Evolutionary conservation across 2,113 vertebrate genomes (phyloP).

Genomic region (Rhinogobius similis): DNA sequence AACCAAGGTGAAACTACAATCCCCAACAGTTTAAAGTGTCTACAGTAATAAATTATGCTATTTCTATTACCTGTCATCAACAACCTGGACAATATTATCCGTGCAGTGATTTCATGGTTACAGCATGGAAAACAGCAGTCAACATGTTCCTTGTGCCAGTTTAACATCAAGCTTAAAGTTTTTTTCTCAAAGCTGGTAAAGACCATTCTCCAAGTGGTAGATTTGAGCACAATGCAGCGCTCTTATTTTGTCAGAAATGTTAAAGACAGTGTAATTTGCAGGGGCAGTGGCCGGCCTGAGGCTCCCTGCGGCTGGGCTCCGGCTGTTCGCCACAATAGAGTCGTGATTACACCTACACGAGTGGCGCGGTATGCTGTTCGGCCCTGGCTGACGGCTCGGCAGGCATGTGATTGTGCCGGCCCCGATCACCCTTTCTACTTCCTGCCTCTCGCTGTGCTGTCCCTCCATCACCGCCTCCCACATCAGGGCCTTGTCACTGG

Average conservation of each 20-base stretch:
- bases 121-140: neutral
- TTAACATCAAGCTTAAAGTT: slow-evolving; percentile 11
- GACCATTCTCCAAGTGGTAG: slow-evolving; percentile 10
- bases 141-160: neutral
- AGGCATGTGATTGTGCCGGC: slow-evolving; percentile 66
- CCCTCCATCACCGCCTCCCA: slow-evolving; percentile 48
- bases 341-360: slow-evolving; percentile 71
- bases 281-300: slow-evolving; percentile 20
- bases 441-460: slow-evolving; percentile 39
- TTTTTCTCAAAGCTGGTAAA: slow-evolving; percentile 28
- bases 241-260: slow-evolving; percentile 61
- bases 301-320: slow-evolving; percentile 47
- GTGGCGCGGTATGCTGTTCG: slow-evolving; percentile 45
- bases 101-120: slow-evolving; percentile 3
- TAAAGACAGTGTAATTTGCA: slow-evolving; percentile 69
- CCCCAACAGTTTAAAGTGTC: neutral
- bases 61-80: neutral
- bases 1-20: neutral
- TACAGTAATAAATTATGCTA: neutral
- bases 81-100: neutral
- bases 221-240: slow-evolving; percentile 36
- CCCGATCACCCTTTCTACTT: slow-evolving; percentile 49
- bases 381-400: slow-evolving; percentile 60
- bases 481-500: slow-evolving; percentile 38
- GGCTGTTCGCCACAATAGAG: slow-evolving; percentile 73